A percentile compares a stretch with the other conserved stretches of the same genome.
Evolutionary conservation across 2,797 vertebrate species (phyloP).

Genomic region (Triplophysa yarkandensis): DNA sequence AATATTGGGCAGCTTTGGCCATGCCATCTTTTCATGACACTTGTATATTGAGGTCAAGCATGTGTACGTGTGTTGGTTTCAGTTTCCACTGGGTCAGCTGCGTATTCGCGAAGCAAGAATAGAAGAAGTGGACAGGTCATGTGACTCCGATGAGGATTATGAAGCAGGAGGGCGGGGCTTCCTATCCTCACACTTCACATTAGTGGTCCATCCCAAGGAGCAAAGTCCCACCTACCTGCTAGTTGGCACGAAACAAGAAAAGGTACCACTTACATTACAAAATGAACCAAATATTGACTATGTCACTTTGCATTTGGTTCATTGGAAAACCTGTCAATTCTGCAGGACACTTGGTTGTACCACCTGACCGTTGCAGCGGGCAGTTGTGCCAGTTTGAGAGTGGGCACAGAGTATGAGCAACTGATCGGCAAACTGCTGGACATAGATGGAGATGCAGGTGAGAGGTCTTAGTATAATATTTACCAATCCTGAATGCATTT

Average conservation of each 20-base stretch:
- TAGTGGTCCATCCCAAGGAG: constrained; percentile 88
- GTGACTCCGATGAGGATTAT: constrained; percentile 95
- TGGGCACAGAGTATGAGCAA: constrained; percentile 89
- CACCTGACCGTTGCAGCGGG: constrained; percentile 89
- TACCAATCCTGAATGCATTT: neutral
- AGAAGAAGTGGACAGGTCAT: constrained; percentile 92
- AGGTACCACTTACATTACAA: constrained; percentile 71
- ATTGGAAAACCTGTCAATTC: constrained; percentile 3
- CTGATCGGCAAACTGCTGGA: constrained; percentile 89
- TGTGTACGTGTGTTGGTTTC: neutral
- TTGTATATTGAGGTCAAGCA: neutral
- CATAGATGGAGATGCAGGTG: constrained; percentile 86
- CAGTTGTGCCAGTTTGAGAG: constrained; percentile 80
- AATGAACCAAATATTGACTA: neutral
- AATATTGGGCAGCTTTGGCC: neutral
- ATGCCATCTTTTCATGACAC: neutral
- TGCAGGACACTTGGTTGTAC: constrained; percentile 93
- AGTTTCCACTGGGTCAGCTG: constrained; percentile 89
- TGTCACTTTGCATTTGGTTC: neutral
- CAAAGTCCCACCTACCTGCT: constrained; percentile 95
- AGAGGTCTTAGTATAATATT: constrained; percentile 56
- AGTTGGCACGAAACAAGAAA: constrained; percentile 93
- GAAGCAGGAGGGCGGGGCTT: constrained; percentile 83
- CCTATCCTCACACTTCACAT: constrained; percentile 88
- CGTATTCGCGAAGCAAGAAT: constrained; percentile 80